A percentile compares a stretch with the other conserved stretches of the same genome.
These are phyloP conservation scores for Drosophila carrolli DNA, from an alignment of 1,140 invertebrate genomes.

Conservation along the genomic window DNA sequence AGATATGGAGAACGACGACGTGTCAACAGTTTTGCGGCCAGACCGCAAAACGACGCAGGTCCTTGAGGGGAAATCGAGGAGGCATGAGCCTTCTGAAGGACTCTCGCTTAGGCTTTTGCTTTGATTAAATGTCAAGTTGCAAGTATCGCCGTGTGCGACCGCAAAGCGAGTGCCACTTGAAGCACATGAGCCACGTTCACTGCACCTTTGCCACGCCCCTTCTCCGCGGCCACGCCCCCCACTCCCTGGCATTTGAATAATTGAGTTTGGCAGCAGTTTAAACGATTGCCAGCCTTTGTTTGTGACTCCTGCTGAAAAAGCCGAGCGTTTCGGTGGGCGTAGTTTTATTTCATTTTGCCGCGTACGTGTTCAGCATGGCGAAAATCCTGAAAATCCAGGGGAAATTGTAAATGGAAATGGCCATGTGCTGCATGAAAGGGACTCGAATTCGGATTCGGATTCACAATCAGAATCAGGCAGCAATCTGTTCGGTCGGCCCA, in stretches of 20 bases:
- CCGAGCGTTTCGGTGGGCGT: constrained; percentile 47
- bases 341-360: constrained; percentile 75
- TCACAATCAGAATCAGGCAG: constrained; percentile 29
- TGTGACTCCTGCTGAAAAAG: constrained; percentile 29
- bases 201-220: constrained; percentile 25
- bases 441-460: constrained; percentile 4
- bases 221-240: background rate
- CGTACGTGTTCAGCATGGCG: constrained; percentile 53
- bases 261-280: constrained; percentile 70
- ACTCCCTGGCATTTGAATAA: constrained; percentile 63
- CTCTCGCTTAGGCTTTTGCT: constrained; percentile 20
- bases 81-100: constrained; percentile 14
- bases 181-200: constrained; percentile 21
- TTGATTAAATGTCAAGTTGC: constrained; percentile 81
- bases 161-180: constrained; percentile 62
- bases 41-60: constrained; percentile 42
- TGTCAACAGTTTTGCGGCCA: constrained; percentile 24
- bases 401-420: constrained; percentile 43
- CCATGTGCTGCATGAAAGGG: constrained; percentile 15
- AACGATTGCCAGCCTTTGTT: constrained; percentile 71
- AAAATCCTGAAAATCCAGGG: background rate
- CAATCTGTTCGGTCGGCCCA: constrained; percentile 66
- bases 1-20: constrained; percentile 21
- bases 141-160: constrained; percentile 53
- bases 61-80: constrained; percentile 43